These are phyloP conservation scores for Plebejus anna DNA, from an alignment of 2,888 invertebrate species.

Conservation along the genomic window DNA sequence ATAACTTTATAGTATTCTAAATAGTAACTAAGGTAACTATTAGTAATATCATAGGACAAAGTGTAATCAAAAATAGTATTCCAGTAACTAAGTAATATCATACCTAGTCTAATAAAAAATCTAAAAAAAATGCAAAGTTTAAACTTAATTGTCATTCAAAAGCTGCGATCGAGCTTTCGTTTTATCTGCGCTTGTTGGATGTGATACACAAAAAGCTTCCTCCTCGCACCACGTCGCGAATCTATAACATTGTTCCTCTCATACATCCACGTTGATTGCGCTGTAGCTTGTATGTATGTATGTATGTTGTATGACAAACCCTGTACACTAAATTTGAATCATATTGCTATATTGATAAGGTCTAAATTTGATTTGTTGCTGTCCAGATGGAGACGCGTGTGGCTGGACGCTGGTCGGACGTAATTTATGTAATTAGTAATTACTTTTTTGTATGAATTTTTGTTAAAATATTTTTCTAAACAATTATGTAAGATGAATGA, in stretches of 20 bases:
- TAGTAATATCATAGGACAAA: too few relatives aligned
- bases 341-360: not conserved
- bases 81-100: not conserved
- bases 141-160: not conserved
- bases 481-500: not conserved
- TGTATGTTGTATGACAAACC: slow-evolving; percentile 32
- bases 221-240: slow-evolving; percentile 57
- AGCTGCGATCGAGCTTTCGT: not conserved
- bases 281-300: slow-evolving; percentile 39
- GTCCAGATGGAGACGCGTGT: slow-evolving; percentile 1
- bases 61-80: not conserved
- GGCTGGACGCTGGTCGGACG: slow-evolving; percentile 25
- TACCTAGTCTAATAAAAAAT: not conserved
- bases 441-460: slow-evolving; percentile 22
- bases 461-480: not conserved
- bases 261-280: slow-evolving; percentile 64
- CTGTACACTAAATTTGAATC: not conserved
- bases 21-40: too few relatives aligned
- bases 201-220: slow-evolving; percentile 56
- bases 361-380: not conserved
- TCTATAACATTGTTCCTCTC: slow-evolving; percentile 70
- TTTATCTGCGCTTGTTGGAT: slow-evolving; percentile 46
- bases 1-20: too few relatives aligned
- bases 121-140: not conserved
- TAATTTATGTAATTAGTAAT: slow-evolving; percentile 28